Conservation (phyloP, 2,888 invertebrate genomes). For the Gymnosoma rotundatum region DNA sequence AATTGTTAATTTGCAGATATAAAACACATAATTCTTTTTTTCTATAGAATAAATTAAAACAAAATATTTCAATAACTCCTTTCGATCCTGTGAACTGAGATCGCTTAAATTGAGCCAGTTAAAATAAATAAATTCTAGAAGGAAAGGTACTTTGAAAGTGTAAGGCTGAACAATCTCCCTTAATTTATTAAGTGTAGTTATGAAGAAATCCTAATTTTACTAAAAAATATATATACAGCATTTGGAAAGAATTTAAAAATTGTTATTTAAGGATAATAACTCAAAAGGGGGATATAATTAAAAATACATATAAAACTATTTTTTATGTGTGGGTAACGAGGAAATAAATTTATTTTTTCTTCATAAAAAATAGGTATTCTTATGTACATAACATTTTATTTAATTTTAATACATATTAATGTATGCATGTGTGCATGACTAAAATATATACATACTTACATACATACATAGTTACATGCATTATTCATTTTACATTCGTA, state of each 20-base stretch:
- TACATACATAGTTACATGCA: conserved; percentile 16
- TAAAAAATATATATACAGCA: too few species aligned
- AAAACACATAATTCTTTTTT: too few species aligned
- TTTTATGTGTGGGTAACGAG: not conserved
- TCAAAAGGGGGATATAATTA: conserved; percentile 15
- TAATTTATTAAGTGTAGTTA: too few species aligned
- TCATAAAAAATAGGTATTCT: not conserved
- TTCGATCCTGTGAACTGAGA: too few species aligned
- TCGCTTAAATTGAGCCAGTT: too few species aligned
- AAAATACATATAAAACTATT: not conserved
- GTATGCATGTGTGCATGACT: not conserved
- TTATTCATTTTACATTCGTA: conserved; percentile 48
- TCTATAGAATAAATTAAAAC: too few species aligned
- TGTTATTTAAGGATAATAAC: conserved; percentile 21
- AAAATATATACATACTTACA: not conserved
- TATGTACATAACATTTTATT: not conserved
- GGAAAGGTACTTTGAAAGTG: too few species aligned
- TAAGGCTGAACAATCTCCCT: not conserved
- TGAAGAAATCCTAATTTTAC: too few species aligned
- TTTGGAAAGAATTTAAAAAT: not conserved
- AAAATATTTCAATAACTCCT: too few species aligned
- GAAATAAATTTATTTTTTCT: not conserved
- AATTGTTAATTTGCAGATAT: too few species aligned
- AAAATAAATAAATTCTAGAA: too few species aligned
- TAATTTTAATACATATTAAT: too few species aligned